These are phyloP conservation scores for Pristionchus entomophagus DNA, from an alignment of 2,888 invertebrate species.

Conservation along the genomic window DNA sequence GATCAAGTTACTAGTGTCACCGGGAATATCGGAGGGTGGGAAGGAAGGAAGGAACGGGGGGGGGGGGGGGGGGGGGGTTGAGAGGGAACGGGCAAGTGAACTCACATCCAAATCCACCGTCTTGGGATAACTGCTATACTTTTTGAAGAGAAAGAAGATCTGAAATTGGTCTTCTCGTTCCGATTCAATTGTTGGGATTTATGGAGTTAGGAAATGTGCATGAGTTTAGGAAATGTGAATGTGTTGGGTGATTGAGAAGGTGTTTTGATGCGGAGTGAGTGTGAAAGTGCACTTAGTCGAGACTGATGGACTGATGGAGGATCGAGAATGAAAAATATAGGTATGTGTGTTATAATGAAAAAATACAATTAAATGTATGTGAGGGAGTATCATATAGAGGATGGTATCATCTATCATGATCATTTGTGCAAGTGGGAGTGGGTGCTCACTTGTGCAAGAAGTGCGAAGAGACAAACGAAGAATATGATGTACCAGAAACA, in stretches of 20 bases:
- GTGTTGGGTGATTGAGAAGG: neutral
- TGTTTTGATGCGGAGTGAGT: neutral
- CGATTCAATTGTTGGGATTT: neutral
- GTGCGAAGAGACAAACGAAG: conserved; percentile 62
- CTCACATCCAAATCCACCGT: conserved; percentile 75
- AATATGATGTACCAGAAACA: conserved; percentile 72
- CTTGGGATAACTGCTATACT: conserved; percentile 71
- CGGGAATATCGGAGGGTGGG: neutral
- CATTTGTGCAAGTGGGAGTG: neutral
- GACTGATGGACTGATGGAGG: conserved; percentile 28
- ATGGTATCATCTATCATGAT: too few relatives aligned
- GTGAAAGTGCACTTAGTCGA: neutral
- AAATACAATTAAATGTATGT: too few relatives aligned
- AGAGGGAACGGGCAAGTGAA: conserved; percentile 9
- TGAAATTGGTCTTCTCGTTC: conserved; percentile 52
- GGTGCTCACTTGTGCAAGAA: conserved; percentile 47
- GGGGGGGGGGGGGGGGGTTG: neutral
- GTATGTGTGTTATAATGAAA: neutral
- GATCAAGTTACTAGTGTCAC: neutral
- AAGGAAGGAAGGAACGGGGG: neutral
- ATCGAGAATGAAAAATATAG: too few relatives aligned
- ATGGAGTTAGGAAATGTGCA: too few relatives aligned
- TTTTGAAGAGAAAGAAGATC: conserved; percentile 67
- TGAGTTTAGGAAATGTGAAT: neutral
- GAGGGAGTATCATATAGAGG: too few relatives aligned